Evolutionary conservation across 2,888 invertebrate genomes (phyloP).

Genomic region (Lamellibrachia satsuma): DNA sequence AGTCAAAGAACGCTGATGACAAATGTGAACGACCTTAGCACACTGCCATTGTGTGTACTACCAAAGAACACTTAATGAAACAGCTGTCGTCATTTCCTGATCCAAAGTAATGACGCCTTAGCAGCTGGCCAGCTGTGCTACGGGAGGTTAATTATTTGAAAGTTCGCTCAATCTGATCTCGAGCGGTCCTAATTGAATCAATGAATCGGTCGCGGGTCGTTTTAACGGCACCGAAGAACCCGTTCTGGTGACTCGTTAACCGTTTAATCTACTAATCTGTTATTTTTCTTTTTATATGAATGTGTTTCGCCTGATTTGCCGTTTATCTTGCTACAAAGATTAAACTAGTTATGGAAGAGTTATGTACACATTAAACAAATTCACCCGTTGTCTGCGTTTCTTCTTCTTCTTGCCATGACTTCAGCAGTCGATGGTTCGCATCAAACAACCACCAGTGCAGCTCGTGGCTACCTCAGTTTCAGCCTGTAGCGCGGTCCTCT

Average conservation of each 20-base stretch:
- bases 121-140: background rate
- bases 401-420: too few relatives aligned
- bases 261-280: background rate
- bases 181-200: background rate
- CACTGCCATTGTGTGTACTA: background rate
- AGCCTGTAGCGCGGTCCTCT: background rate
- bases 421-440: background rate
- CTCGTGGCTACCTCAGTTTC: background rate
- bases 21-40: background rate
- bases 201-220: background rate
- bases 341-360: background rate
- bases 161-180: background rate
- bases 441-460: background rate
- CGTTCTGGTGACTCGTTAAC: background rate
- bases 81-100: background rate
- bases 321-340: background rate
- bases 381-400: too few relatives aligned
- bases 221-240: background rate
- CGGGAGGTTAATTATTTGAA: background rate
- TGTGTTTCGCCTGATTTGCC: background rate
- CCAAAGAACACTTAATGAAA: background rate
- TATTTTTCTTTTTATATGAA: background rate
- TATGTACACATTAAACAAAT: background rate
- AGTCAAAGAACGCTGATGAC: background rate
- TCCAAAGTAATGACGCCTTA: background rate